Conservation (phyloP, 2,888 invertebrate species). For the Timema podura region DNA sequence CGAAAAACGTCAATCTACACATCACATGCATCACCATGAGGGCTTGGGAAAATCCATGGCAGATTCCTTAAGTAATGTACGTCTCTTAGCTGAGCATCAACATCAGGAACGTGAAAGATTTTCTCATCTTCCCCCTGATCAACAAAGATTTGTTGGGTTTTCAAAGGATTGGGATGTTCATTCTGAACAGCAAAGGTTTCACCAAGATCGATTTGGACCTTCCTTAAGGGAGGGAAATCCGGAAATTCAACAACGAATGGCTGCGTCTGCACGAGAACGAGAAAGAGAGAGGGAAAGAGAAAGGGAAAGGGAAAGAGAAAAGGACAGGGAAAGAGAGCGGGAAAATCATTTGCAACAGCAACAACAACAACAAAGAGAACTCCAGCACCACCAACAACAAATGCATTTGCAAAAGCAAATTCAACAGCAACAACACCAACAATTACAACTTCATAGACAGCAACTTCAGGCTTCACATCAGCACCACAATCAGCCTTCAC, state of each 20-base stretch:
- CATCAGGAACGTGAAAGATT: conserved; percentile 39
- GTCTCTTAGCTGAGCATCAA: conserved; percentile 21
- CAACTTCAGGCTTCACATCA: conserved; percentile 38
- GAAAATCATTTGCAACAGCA: conserved; percentile 44
- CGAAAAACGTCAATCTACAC: conserved; percentile 37
- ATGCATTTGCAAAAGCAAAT: conserved; percentile 46
- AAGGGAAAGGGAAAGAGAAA: conserved; percentile 30
- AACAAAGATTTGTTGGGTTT: conserved; percentile 15
- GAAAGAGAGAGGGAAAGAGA: conserved; percentile 33
- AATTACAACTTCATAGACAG: conserved; percentile 43
- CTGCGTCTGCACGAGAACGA: conserved; percentile 40
- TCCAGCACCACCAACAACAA: conserved; percentile 43
- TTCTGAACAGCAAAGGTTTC: conserved; percentile 39
- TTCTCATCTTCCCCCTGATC: conserved; percentile 21
- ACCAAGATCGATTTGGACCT: conserved; percentile 35
- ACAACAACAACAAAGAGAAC: conserved; percentile 36
- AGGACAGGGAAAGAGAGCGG: conserved; percentile 35
- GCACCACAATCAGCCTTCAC: conserved; percentile 41
- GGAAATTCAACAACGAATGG: conserved; percentile 39
- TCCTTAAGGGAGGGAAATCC: conserved; percentile 38
- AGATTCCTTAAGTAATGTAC: conserved; percentile 33
- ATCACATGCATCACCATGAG: conserved; percentile 43
- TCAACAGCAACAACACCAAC: conserved; percentile 44
- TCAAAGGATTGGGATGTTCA: conserved; percentile 38
- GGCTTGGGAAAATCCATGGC: conserved; percentile 54